phyloP scores from a whole-genome alignment of 2,888 invertebrate genomes.

The Myopa tessellatipennis region DNA sequence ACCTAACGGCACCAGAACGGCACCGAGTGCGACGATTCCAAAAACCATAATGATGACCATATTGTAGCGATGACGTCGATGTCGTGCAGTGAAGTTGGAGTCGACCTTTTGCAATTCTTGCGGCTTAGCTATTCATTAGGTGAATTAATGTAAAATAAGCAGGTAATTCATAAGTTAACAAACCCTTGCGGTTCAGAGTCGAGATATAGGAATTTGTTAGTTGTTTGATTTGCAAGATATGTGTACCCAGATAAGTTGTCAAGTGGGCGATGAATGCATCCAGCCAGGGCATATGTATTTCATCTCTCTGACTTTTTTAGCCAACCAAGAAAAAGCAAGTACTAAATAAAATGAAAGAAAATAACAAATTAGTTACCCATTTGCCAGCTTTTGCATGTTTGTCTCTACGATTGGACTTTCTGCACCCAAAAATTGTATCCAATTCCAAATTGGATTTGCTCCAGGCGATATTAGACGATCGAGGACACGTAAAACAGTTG shows the following conservation, averaged over 20 bases:
- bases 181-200: conserved; percentile 35
- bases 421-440: conserved; percentile 70
- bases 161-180: not conserved
- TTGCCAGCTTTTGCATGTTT: not conserved
- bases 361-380: not conserved
- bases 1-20: conserved; percentile 83
- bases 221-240: conserved; percentile 74
- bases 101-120: conserved; percentile 36
- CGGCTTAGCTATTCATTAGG: not conserved
- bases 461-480: conserved; percentile 74
- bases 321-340: not conserved
- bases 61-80: conserved; percentile 74
- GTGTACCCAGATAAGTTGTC: conserved; percentile 73
- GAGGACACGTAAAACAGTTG: conserved; percentile 67
- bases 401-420: not conserved
- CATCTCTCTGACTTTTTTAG: conserved; percentile 41
- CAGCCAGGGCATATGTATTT: conserved; percentile 69
- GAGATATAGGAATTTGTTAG: conserved; percentile 54
- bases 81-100: conserved; percentile 59
- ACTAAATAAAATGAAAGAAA: not conserved
- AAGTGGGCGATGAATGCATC: conserved; percentile 73
- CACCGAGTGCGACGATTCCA: conserved; percentile 80
- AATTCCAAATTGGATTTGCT: conserved; percentile 74
- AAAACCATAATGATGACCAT: conserved; percentile 85
- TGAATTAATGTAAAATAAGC: not conserved